Evolutionary conservation across 2,797 vertebrate species (phyloP).

Genomic region (Dicrostonyx torquatus): DNA sequence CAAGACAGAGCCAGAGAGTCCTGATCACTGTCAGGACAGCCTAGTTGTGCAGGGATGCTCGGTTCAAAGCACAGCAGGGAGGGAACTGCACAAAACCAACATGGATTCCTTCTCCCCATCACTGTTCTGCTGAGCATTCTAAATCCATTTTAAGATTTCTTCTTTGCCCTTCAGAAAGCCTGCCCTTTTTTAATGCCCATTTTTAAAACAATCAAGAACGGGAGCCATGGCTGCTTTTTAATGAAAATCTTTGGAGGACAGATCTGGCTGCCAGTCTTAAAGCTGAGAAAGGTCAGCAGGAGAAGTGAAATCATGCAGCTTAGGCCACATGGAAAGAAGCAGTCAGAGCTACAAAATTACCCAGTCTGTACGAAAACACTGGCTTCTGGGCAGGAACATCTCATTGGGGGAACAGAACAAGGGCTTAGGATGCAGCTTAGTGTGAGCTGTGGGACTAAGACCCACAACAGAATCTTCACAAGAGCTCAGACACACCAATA

Average conservation of each 20-base stretch:
- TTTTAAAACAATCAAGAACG: conserved; percentile 6
- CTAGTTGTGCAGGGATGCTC: not conserved
- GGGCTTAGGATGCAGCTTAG: not conserved
- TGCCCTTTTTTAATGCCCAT: not conserved
- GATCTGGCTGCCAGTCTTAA: not conserved
- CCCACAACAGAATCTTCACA: not conserved
- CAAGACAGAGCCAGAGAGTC: conserved; percentile 13
- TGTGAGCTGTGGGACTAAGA: not conserved
- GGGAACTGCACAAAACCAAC: not conserved
- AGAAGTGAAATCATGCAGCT: not conserved
- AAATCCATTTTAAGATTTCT: conserved; percentile 8
- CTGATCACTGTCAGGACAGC: not conserved
- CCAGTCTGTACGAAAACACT: not conserved
- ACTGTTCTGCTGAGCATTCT: not conserved
- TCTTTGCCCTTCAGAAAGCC: not conserved
- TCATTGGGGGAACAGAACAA: not conserved
- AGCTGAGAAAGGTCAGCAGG: not conserved
- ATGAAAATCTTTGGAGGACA: not conserved
- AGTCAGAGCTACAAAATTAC: not conserved
- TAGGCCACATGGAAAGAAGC: not conserved
- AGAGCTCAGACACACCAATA: not conserved
- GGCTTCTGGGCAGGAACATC: not conserved
- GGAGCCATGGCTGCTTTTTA: not conserved
- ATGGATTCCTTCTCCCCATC: not conserved
- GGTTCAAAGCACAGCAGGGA: not conserved